Evolutionary conservation across 2,888 invertebrate species (phyloP), one percentile per base, ranked within the genome.

Genomic region (Campoletis raptor): DNA sequence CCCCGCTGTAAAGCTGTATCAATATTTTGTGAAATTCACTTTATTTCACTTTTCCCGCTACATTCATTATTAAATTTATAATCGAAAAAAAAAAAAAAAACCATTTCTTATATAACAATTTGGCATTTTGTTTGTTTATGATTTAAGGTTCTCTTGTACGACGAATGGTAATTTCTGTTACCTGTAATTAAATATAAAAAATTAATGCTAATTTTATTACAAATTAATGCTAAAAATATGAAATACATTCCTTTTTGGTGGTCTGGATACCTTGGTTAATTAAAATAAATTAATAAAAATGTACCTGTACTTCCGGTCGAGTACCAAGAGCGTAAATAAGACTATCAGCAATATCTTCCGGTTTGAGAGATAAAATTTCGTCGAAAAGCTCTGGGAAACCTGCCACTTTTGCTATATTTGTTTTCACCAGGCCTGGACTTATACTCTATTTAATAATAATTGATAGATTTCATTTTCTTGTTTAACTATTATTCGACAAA

Each of bases 291-390:
- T 15, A 7, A 24, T 2, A 37, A 67, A 40, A 66, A 40, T 66
- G n/a, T 86, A 94, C 94, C 91, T 94, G 92, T n/a, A 94, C 94
- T 85, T 93, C 91, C 3, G 92, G 90, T 66, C 94, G 91, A 9
- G 91, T 91, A 79, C 92, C 90, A 57, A 94, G 89, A 2, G 93
- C 94, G 88, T 93, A 94, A 40, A 94, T 88, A 7, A 94, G 81
- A 4, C 92, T 92, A 69, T 93, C 93, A 2, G 94, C 93, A 24
- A 94, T 83, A 54, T 94, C 94, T 40, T 88, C 87, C 1, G 93
- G 92, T 40, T 86, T 61, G 21, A 94, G 89, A 9, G 87, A 15
- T 7, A 88, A 88, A 9, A 81, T 52, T 37, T 83, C 86, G 3
- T 91, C 84, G 21, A 91, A 88, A 2, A 88, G 76, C 9, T 89